Evolutionary conservation across 2,888 invertebrate species (phyloP).

Genomic region (Lycaena phlaeas): DNA sequence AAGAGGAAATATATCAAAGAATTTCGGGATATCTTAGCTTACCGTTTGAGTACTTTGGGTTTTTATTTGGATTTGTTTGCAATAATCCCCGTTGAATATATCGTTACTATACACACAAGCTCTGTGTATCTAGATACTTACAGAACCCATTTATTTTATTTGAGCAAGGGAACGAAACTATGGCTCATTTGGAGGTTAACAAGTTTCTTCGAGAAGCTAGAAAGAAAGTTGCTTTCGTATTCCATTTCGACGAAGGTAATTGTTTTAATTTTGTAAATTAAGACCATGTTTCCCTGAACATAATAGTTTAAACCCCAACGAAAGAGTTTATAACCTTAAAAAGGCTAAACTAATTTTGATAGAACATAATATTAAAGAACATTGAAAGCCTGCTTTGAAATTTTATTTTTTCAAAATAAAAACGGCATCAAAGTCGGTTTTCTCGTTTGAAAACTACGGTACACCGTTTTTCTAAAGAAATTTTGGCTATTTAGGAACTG

Average conservation of each 20-base stretch:
- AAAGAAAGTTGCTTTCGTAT: slow-evolving; percentile 50
- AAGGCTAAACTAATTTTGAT: too few relatives aligned
- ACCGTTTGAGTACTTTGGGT: slow-evolving; percentile 55
- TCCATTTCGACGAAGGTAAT: slow-evolving; percentile 49
- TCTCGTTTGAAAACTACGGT: too few relatives aligned
- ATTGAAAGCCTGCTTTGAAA: too few relatives aligned
- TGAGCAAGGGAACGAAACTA: slow-evolving; percentile 67
- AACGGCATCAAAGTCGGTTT: too few relatives aligned
- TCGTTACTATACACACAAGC: slow-evolving; percentile 47
- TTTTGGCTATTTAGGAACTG: too few relatives aligned
- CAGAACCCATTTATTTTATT: slow-evolving; percentile 53
- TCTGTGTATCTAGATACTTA: slow-evolving; percentile 47
- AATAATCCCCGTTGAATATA: slow-evolving; percentile 62
- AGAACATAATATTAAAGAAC: too few relatives aligned
- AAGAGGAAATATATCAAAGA: slow-evolving; percentile 48
- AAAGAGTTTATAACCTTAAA: too few relatives aligned
- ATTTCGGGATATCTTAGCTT: slow-evolving; percentile 45
- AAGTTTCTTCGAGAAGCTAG: slow-evolving; percentile 55
- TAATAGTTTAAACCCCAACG: too few relatives aligned
- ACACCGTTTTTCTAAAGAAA: too few relatives aligned
- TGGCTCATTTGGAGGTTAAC: slow-evolving; percentile 65
- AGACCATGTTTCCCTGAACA: too few relatives aligned
- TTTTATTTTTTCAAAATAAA: too few relatives aligned
- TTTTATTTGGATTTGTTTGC: slow-evolving; percentile 67
- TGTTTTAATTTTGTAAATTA: too few relatives aligned